These are phyloP conservation scores for Brachyptera risi DNA, from an alignment of 2,888 invertebrate genomes.

Conservation along the genomic window DNA sequence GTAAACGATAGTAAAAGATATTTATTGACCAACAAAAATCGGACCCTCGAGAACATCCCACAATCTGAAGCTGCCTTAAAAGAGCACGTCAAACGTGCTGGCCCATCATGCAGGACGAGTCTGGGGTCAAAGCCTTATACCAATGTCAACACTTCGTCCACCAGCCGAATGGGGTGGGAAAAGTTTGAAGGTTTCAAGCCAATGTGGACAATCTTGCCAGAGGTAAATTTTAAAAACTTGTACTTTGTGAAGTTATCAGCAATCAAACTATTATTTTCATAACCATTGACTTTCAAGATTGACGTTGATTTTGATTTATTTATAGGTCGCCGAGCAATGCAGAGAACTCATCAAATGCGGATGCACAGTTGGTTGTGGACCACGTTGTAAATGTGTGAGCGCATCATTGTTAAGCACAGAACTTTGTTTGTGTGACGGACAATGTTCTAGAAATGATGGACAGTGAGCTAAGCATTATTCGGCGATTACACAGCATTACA, in stretches of 20 bases:
- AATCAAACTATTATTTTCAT: no score
- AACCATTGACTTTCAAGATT: no score
- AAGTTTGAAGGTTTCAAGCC: not conserved
- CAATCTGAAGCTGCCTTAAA: not conserved
- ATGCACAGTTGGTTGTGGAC: not conserved
- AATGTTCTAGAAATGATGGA: not conserved
- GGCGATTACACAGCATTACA: no score
- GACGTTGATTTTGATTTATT: not conserved
- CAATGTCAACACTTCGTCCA: not conserved
- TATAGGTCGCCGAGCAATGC: not conserved
- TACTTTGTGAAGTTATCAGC: no score
- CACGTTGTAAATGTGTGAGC: not conserved
- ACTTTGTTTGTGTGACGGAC: not conserved
- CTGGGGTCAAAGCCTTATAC: not conserved
- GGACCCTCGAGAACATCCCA: not conserved
- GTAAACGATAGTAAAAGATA: not conserved
- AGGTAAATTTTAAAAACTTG: not conserved
- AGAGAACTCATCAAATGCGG: not conserved
- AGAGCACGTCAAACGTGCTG: not conserved
- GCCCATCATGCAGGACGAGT: not conserved
- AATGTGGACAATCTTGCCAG: conserved; percentile 1
- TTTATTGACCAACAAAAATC: not conserved
- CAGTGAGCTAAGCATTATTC: no score
- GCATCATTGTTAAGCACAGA: not conserved
- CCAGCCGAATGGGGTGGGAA: not conserved